These are phyloP conservation scores for Columba livia DNA, from an alignment of 2,113 vertebrate species.

Conservation along the genomic window DNA sequence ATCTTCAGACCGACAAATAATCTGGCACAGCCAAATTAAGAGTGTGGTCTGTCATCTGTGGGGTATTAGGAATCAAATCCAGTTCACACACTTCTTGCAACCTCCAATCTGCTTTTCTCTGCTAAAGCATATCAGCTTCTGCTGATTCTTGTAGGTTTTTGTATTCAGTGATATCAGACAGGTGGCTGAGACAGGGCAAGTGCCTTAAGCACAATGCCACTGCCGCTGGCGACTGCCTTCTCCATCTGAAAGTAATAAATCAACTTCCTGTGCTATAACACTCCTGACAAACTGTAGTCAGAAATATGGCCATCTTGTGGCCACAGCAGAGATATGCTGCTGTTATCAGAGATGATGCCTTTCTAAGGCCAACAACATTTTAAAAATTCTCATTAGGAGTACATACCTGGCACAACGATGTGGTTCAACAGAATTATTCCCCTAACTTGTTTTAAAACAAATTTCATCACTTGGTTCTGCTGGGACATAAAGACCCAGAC, in stretches of 20 bases:
- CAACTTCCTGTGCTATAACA: neutral
- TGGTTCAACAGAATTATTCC: neutral
- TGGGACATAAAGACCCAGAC: neutral
- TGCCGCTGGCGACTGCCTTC: neutral
- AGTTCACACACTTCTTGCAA: neutral
- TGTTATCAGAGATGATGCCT: neutral
- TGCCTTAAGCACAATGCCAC: neutral
- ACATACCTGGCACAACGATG: neutral
- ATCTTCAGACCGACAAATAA: neutral
- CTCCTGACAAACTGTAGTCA: neutral
- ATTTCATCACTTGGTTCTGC: neutral
- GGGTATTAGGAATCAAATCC: neutral
- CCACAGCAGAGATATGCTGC: neutral
- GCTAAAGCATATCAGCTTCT: neutral
- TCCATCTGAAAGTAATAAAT: neutral
- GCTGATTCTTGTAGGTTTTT: neutral
- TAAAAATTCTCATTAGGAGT: neutral
- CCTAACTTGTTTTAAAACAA: neutral
- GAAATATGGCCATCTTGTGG: slow-evolving; percentile 48
- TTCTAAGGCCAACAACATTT: neutral
- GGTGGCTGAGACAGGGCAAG: neutral
- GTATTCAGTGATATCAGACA: fast-evolving
- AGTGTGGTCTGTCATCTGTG: neutral
- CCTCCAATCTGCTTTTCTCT: neutral
- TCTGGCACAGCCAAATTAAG: neutral